Base-by-base conservation (phyloP, 2,113 vertebrate species). In the Paramisgurnus dabryanus region DNA sequence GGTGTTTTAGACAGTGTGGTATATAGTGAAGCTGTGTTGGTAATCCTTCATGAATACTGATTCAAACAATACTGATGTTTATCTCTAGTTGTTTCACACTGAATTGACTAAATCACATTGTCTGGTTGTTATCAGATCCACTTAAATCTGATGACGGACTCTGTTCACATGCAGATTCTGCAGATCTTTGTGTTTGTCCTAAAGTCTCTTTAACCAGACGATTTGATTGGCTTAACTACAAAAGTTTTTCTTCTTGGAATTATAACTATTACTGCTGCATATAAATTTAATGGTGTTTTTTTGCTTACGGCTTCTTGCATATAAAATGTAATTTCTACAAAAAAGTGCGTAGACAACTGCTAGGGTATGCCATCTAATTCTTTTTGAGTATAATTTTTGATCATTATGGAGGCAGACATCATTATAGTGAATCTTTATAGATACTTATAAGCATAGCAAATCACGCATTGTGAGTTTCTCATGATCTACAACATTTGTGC, bases 91-190 rank as follows among this genome's bases (percentile, higher is more conserved):
- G 41, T 49, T 78, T 79, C 9, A 27, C 11, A 6, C 8, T 69
- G n/a, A 57, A 60, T 22, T 34, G 72, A 80, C 75, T 43, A 43
- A 58, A 76, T 83, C 12, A 8, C 70, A 75, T 45, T 83, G 7
- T 55, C 39, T 22, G 55, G 5, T 4, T 55, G 13, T 57, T 63
- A 75, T 75, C 72, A 57, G 40, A 40, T 63, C 55, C n/a, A 18
- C 11, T 80, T 49, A 39, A 39, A 64, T 66, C 22, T 65, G 58
- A 71, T 69, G 11, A 75, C 58, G 27, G 57, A 40, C 18, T 60
- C 72, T 47, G 41, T 75, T 75, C 58, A 17, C 22, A 75, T 64
- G 72, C 58, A 63, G 22, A 74, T 61, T 2, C 40, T 5, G 49
- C 22, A 53, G 22, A 57, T 71, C 69, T 17, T 53, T 17, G 1